phyloP scores from a whole-genome alignment of 2,113 vertebrate species.

The Chitala chitala region DNA sequence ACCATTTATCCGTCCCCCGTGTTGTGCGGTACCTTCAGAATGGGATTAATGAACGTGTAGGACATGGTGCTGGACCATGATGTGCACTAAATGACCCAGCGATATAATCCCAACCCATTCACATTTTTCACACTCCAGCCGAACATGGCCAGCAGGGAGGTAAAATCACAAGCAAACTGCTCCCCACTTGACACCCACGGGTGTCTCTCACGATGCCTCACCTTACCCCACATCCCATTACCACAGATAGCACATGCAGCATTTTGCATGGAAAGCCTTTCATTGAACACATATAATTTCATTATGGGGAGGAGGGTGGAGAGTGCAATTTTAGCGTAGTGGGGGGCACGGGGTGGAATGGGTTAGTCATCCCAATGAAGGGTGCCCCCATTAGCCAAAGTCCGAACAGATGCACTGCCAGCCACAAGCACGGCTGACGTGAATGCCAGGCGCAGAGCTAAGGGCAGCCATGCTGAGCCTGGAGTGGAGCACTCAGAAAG shows the following conservation, averaged over 20 bases:
- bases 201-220: no score
- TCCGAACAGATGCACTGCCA: background rate
- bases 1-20: background rate
- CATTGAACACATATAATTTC: background rate
- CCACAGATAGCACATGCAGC: no score
- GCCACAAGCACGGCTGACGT: no score
- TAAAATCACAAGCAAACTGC: constrained; percentile 5
- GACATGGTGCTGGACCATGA: background rate
- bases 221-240: no score
- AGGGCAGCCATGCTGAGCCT: no score
- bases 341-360: background rate
- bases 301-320: background rate
- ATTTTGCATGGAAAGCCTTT: no score
- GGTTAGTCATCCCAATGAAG: no score
- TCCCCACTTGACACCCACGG: no score
- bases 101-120: constrained; percentile 14
- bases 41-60: no score
- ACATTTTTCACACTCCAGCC: constrained; percentile 17
- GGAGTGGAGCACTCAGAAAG: background rate
- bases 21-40: background rate
- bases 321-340: background rate
- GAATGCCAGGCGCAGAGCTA: background rate
- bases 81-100: background rate
- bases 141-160: constrained; percentile 6
- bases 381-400: no score